A percentile compares a stretch with the other conserved stretches of the same genome.
These are phyloP conservation scores for Penaeus chinensis DNA, from an alignment of 1,140 invertebrate genomes.

Conservation along the genomic window DNA sequence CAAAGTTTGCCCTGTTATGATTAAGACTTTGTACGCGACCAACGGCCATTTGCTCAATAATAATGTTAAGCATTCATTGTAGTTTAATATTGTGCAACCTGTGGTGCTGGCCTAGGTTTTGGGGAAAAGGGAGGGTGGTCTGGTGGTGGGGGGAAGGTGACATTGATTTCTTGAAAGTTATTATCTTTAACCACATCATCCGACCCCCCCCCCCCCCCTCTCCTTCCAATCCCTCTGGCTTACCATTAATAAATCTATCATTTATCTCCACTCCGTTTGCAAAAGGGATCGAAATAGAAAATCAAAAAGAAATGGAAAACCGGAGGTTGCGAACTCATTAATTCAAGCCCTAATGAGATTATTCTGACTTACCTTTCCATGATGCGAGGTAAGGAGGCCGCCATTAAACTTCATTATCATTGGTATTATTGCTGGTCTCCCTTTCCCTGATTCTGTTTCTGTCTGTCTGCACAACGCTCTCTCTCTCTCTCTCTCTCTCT, in stretches of 20 bases:
- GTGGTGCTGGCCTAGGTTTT: not conserved
- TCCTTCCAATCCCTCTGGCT: too few species aligned
- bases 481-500: constrained; percentile 24
- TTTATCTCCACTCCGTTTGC: too few species aligned
- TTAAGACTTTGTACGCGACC: constrained; percentile 57
- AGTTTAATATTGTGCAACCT: constrained; percentile 13
- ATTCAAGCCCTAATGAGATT: too few species aligned
- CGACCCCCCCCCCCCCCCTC: too few species aligned
- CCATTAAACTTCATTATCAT: not conserved
- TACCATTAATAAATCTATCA: too few species aligned
- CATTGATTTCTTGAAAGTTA: too few species aligned
- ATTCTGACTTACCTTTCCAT: too few species aligned
- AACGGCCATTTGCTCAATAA: constrained; percentile 51
- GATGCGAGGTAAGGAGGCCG: not conserved
- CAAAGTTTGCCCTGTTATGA: constrained; percentile 58
- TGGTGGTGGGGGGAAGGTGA: too few species aligned
- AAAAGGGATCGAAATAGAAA: too few species aligned
- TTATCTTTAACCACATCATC: too few species aligned
- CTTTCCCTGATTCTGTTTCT: not conserved
- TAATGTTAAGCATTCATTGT: constrained; percentile 58
- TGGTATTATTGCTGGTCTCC: not conserved
- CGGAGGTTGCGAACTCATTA: too few species aligned
- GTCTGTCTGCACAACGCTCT: not conserved
- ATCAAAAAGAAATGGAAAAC: too few species aligned
- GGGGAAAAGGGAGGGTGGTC: not conserved